These are phyloP conservation scores for Cyclophora punctaria DNA, from an alignment of 2,888 invertebrate genomes.

Conservation along the genomic window DNA sequence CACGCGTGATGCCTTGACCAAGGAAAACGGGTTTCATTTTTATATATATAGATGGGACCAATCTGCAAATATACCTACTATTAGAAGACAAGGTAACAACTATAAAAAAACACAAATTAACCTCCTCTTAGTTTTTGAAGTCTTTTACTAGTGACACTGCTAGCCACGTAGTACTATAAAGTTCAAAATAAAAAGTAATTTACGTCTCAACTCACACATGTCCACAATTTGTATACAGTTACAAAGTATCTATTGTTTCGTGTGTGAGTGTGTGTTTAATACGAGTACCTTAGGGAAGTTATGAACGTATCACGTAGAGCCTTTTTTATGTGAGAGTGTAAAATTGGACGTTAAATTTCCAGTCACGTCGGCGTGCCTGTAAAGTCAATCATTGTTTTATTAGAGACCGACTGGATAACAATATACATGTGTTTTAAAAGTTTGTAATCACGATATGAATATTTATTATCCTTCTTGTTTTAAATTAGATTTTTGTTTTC, in stretches of 20 bases:
- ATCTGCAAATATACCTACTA: no score
- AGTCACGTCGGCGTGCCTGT: constrained; percentile 49
- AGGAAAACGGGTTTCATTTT: no score
- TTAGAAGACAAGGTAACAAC: no score
- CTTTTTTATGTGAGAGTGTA: constrained; percentile 57
- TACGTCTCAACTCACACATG: no score
- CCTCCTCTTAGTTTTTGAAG: no score
- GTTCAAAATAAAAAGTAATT: no score
- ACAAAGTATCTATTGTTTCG: constrained; percentile 9
- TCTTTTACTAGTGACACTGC: no score
- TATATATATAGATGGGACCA: no score
- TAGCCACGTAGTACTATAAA: no score
- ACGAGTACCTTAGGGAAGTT: constrained; percentile 31
- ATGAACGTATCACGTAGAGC: constrained; percentile 57
- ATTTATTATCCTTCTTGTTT: constrained; percentile 3
- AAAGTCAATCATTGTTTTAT: constrained; percentile 71
- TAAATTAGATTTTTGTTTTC: no score
- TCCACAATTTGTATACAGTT: neutral
- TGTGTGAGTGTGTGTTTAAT: constrained; percentile 17
- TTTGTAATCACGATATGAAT: constrained; percentile 6
- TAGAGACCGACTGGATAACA: constrained; percentile 37
- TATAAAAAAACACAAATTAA: no score
- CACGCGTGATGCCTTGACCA: no score
- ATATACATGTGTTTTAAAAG: constrained; percentile 21
- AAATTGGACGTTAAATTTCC: constrained; percentile 59